These are phyloP conservation scores for Glaucidium brasilianum DNA, from an alignment of 2,113 vertebrate species.

Conservation along the genomic window DNA sequence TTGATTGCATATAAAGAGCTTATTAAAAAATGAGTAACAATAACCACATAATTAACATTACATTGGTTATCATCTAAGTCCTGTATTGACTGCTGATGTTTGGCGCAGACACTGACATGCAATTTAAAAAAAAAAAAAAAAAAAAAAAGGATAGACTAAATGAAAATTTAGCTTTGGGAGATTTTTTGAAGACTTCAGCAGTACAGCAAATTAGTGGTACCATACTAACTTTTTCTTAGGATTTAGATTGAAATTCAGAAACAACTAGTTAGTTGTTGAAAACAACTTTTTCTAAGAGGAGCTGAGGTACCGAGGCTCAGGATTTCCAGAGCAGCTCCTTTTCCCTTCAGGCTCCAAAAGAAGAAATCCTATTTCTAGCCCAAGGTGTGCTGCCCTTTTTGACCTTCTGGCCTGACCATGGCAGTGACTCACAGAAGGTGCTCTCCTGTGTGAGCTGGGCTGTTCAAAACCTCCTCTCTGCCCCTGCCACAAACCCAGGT, in stretches of 20 bases:
- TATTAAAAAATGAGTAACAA: slow-evolving; percentile 39
- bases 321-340: neutral
- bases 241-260: neutral
- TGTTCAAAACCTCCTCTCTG: neutral
- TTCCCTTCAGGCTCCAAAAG: neutral
- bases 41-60: slow-evolving; percentile 37
- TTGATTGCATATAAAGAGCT: slow-evolving; percentile 22
- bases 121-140: neutral
- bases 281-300: neutral
- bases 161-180: neutral
- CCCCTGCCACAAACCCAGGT: neutral
- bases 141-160: neutral
- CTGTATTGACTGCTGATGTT: slow-evolving; percentile 12
- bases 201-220: neutral
- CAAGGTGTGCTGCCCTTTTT: neutral
- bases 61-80: neutral
- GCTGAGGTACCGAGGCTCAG: neutral
- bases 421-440: neutral
- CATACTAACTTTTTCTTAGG: neutral
- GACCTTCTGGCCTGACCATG: neutral
- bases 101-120: neutral
- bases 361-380: neutral
- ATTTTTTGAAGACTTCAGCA: neutral
- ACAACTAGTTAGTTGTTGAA: neutral
- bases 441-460: neutral